Base-by-base conservation (phyloP, 2,113 vertebrate genomes). In the Corythornis cristatus region DNA sequence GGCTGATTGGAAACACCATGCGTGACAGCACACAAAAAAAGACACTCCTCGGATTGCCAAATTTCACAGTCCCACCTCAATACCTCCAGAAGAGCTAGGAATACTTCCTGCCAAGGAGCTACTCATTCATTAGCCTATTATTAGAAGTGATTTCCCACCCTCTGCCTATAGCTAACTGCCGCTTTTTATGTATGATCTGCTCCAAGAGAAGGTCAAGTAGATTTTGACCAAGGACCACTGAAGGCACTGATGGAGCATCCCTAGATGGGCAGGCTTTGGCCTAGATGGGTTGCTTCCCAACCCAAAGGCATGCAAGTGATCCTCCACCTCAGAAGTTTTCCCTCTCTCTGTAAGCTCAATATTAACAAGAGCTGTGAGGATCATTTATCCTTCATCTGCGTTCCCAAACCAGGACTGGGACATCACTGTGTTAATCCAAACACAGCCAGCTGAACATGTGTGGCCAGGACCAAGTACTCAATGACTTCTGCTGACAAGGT, bases 1-100 rank as follows among this genome's bases (percentile, higher is more conserved):
- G 72, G 66, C 82, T 92, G 82, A 67, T 85, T 93, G 87, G 84
- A 91, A 96, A 87, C 87, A 77, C 65, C 68, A 89, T 51, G 86
- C 62, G 9, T 91, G 94, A 96, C 91, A 70, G 50, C 64, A 87
- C 84, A 77, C 74, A 91, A 95, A 93, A 92, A 92, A 93, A 91
- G 68, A 16, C 60, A 4, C 67, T 86, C 46, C 0, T 35, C 81
- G 83, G 18, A 67, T 17, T 0, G 3, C 72, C 87, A 74, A 50
- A 89, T 88, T 75, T 91, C 83, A 20, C 74, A 68, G 67, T 33
- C 81, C 74, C 64, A 86, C 74, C 72, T 43, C 10, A 0, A 48
- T 21, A 56, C 56, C 45, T 92, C 88, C 88, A 62, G 73, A 67
- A 78, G 51, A 83, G 60, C 33, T 40, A 25, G 33, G 60, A 76